phyloP scores from a whole-genome alignment of 1,140 invertebrate genomes.

The Heliconius hewitsoni region DNA sequence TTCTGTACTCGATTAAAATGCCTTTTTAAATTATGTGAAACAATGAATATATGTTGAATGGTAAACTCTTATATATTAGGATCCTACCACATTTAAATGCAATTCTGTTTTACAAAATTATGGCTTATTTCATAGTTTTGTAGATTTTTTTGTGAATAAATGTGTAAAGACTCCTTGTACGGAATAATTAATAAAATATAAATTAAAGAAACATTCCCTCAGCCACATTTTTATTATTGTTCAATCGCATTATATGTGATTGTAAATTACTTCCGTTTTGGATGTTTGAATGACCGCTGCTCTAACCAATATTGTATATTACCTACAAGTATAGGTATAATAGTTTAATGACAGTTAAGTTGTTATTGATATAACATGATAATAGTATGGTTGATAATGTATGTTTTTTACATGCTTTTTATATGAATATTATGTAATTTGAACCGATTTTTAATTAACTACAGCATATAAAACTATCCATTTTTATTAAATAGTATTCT shows the following conservation, averaged over 20 bases:
- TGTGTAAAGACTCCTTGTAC: neutral
- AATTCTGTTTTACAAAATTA: neutral
- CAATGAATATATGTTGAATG: neutral
- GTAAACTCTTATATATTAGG: neutral
- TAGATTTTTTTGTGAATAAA: neutral
- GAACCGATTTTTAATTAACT: too few species aligned
- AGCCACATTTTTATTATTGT: neutral
- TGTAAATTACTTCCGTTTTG: neutral
- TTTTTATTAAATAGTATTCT: neutral
- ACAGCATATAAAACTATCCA: too few species aligned
- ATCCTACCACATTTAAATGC: neutral
- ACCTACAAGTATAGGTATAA: too few species aligned
- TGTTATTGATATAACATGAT: neutral
- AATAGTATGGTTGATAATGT: neutral
- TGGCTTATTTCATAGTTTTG: neutral
- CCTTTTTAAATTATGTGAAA: neutral
- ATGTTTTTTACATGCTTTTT: conserved; percentile 1
- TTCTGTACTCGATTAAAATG: neutral
- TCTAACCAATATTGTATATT: neutral
- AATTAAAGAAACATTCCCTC: neutral
- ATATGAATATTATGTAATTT: neutral
- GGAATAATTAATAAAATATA: too few species aligned
- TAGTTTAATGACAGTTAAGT: neutral
- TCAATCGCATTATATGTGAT: neutral
- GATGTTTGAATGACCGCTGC: too few species aligned